Base-by-base conservation (phyloP, 2,888 invertebrate genomes). In the Branchellion lobata region DNA sequence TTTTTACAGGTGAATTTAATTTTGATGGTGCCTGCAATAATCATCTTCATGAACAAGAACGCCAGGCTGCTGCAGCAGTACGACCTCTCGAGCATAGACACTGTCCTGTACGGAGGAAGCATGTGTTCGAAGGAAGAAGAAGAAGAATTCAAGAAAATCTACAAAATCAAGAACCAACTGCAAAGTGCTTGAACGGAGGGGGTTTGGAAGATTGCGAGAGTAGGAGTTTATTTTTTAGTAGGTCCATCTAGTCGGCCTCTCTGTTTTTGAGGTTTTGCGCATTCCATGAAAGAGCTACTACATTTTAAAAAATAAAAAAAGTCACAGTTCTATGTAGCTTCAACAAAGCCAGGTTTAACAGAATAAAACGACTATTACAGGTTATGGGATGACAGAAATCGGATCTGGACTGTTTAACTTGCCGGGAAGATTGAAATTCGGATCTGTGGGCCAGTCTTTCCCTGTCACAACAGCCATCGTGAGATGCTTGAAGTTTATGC, bases 11-110 rank as follows among this genome's bases (percentile, higher is more conserved):
- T 93, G 1, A 90, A 90, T 24, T 82, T 91, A 40, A 86, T 93
- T 1, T 92, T 92, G 82, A 86, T 92, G 1, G 94, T 94, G 11
- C 94, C 94, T 5, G 94, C 94, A n/a, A 89, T 93, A 79, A 91
- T 94, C 86, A 90, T 94, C 27, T 91, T 93, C 83, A 89, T 94
- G 88, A 90, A 90, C 0, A 90, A 91, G 79, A 69, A 74, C 24
- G 89, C 91, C 85, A 90, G 91, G 0, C 89, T 90, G 69, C 92
- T 93, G 1, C 89, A 91, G 72, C 90, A 92, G 81, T 94, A 92
- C 85, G 92, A 95, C 86, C 88, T 95, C 80, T 91, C 92, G 0
- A 91, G 91, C 18, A 85, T 95, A 1, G 89, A 90, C 84, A 90
- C 90, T 74, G 89, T 94, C 73, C 90, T 91, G 0, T 92, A 92